A percentile compares a stretch with the other conserved stretches of the same genome.
Conservation (phyloP, 1,140 invertebrate species). For the Trinorchestia longiramus region DNA sequence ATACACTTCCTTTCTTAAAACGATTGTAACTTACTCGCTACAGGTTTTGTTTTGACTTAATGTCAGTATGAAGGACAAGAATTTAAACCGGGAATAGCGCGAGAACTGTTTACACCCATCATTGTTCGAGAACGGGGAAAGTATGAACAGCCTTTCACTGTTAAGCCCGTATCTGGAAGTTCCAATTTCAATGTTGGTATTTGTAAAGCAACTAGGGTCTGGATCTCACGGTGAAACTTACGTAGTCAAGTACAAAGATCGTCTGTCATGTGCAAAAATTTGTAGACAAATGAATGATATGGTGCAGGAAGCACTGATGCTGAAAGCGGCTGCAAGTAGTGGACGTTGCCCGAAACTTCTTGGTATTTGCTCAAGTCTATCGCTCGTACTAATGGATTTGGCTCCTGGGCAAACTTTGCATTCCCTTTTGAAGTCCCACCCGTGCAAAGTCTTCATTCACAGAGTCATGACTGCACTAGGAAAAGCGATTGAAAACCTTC, state of each 20-base stretch:
- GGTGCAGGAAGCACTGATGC: neutral
- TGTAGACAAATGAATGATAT: neutral
- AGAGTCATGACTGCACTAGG: neutral
- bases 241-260: neutral
- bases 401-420: constrained; percentile 45
- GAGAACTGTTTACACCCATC: neutral
- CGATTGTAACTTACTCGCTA: neutral
- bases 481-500: neutral
- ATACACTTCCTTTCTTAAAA: neutral
- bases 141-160: neutral
- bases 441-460: neutral
- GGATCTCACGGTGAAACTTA: constrained; percentile 32
- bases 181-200: neutral
- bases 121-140: neutral
- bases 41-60: neutral
- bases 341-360: neutral
- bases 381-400: constrained; percentile 23
- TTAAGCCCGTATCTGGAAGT: neutral
- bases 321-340: neutral
- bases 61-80: neutral
- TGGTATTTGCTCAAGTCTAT: neutral
- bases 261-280: neutral
- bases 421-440: neutral
- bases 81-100: neutral
- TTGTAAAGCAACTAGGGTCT: constrained; percentile 1